These are phyloP conservation scores for Drosophila nr. perissopoda DNA, from an alignment of 2,888 invertebrate species.

Conservation along the genomic window DNA sequence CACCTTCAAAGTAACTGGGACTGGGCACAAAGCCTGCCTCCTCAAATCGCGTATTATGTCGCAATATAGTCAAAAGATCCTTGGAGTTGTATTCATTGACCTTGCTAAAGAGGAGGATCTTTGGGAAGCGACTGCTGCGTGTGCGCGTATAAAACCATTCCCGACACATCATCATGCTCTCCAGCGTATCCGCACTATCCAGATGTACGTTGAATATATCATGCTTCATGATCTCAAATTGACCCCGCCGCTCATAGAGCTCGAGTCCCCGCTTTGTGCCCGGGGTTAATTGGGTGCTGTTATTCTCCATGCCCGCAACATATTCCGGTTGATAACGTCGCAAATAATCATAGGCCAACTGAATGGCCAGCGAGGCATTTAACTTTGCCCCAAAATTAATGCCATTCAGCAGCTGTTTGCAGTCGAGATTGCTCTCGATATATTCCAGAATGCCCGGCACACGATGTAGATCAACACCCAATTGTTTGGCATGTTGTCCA, in stretches of 20 bases:
- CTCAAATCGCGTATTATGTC: conserved; percentile 63
- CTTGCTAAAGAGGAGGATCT: conserved; percentile 65
- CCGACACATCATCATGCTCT: conserved; percentile 73
- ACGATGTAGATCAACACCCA: conserved; percentile 52
- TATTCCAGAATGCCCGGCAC: conserved; percentile 60
- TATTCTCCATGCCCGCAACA: conserved; percentile 41
- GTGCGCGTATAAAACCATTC: conserved; percentile 67
- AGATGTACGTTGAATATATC: conserved; percentile 67
- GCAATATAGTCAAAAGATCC: conserved; percentile 61
- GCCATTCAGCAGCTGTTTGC: conserved; percentile 48
- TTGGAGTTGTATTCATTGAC: conserved; percentile 72
- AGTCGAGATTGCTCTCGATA: conserved; percentile 39
- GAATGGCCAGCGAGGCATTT: conserved; percentile 67
- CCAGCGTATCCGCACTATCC: conserved; percentile 65
- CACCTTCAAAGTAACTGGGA: conserved; percentile 62
- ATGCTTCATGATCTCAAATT: conserved; percentile 60
- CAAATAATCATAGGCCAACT: conserved; percentile 65
- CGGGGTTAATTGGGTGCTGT: conserved; percentile 49
- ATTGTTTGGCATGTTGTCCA: conserved; percentile 55
- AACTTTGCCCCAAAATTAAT: conserved; percentile 47
- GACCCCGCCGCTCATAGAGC: conserved; percentile 47
- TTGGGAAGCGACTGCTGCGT: conserved; percentile 62
- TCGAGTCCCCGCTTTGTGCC: conserved; percentile 54
- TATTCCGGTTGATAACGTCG: conserved; percentile 57
- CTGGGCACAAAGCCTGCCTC: conserved; percentile 69